Percentiles rank a stretch among this genome's conserved stretches.
Conservation (phyloP, 2,797 vertebrate genomes). For the Schizopygopsis pylzovi region DNA sequence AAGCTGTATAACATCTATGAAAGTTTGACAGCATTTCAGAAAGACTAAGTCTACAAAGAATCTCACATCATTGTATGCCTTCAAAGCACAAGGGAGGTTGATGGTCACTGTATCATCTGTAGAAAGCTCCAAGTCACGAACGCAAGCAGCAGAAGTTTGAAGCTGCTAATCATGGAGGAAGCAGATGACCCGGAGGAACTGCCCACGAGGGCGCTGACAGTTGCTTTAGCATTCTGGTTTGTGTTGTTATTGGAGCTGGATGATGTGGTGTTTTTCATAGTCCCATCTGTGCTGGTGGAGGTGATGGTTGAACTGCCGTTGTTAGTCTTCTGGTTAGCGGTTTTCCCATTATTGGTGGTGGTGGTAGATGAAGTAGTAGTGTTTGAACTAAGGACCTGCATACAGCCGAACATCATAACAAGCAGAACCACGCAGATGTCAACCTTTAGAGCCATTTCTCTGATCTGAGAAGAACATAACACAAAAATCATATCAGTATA, state of each 20-base stretch:
- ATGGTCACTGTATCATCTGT: conserved; percentile 10
- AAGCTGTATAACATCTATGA: neutral
- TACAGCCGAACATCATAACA: conserved; percentile 2
- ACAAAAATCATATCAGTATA: neutral
- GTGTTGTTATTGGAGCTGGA: neutral
- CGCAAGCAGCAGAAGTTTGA: neutral
- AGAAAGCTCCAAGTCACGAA: neutral
- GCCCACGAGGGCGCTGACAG: no score
- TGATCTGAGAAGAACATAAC: conserved; percentile 7
- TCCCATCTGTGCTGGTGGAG: neutral
- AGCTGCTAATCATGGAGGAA: neutral
- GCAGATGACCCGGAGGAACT: neutral
- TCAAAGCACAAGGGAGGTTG: neutral
- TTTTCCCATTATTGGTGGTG: neutral
- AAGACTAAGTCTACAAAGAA: conserved; percentile 1
- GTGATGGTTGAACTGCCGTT: neutral
- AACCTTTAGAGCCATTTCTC: conserved; percentile 16
- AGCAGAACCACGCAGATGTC: conserved; percentile 24
- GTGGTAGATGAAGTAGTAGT: neutral
- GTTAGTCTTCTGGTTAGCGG: neutral
- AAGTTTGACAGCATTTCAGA: neutral
- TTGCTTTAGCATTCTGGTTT: neutral
- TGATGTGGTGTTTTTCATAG: neutral
- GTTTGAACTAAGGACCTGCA: neutral
- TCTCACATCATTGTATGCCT: neutral